A percentile compares a stretch with the other conserved stretches of the same genome.
These are phyloP conservation scores for Eilema depressum DNA, from an alignment of 2,888 invertebrate genomes.

Conservation along the genomic window DNA sequence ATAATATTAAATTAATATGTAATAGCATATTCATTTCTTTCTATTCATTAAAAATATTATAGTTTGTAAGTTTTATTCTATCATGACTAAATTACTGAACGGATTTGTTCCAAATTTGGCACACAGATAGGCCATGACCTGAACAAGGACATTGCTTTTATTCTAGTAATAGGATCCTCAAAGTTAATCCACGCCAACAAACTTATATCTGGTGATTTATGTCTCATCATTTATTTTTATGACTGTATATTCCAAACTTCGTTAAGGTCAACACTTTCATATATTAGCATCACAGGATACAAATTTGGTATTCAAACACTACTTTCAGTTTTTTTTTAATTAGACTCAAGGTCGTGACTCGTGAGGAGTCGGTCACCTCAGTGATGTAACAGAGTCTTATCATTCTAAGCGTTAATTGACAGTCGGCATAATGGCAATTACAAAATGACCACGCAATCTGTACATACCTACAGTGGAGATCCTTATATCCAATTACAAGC, in stretches of 20 bases:
- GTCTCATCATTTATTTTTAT: neutral
- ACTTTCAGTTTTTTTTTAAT: neutral
- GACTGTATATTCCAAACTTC: neutral
- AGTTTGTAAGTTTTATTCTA: neutral
- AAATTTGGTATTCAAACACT: neutral
- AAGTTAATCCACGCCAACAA: neutral
- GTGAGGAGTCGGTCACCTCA: conserved; percentile 1
- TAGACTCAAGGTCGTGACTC: neutral
- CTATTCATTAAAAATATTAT: neutral
- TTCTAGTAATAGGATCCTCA: neutral
- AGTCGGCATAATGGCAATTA: conserved; percentile 4
- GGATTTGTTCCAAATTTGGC: neutral
- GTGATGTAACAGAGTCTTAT: neutral
- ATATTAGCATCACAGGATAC: neutral
- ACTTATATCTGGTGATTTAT: neutral
- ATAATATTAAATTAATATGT: too few species aligned
- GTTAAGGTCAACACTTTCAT: neutral
- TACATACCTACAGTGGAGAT: neutral
- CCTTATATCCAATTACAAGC: conserved; percentile 1
- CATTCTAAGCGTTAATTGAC: conserved; percentile 4
- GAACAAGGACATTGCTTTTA: neutral
- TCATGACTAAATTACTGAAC: neutral
- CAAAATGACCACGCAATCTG: conserved; percentile 4
- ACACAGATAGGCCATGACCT: neutral
- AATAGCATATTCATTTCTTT: neutral